Evolutionary conservation across 1,140 invertebrate genomes (phyloP), one percentile per base, ranked within the genome.

Genomic region (Dreissena rostriformis): DNA sequence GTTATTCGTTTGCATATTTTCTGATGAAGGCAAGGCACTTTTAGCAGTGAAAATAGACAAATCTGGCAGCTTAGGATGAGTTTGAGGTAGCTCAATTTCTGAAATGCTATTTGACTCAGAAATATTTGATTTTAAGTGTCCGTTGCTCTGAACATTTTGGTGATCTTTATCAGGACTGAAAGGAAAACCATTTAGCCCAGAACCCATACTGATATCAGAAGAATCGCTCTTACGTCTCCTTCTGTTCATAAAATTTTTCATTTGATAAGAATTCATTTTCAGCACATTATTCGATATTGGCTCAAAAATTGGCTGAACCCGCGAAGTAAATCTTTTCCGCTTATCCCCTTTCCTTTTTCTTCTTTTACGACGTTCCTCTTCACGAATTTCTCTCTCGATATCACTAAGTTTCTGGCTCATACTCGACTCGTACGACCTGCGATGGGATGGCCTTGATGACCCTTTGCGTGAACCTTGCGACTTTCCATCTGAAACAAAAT

Each of bases 371-470:
- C 73, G 74, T n/a, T 83, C 82, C 57, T 70, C 74, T 55, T 55
- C 71, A 10, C 73, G 63, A n/a, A 83, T 76, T 76, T 83, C 82
- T 51, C 74, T 49, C 19, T 83, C 82, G 49, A 83, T 71, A 53
- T 83, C 82, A 52, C 74, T 83, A 1, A 83, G 73, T 83, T 83
- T 83, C 28, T 77, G 82, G 68, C 82, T 83, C 82, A 83, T 83
- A 28, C 73, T 77, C 5, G 82, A 83, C 57, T 83, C 82, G 19
- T 76, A 76, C 11, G 82, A 83, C 49, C 66, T 57, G 57, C 82
- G 49, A 22, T 66, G 39, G 14, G 82, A 83, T n/a, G 73, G 57
- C 55, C 53, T 61, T 11, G 72, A 76, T 67, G 73, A 68, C 26
- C 15, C 39, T 68, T 61, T 29, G 61, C 29, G 73, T 26, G 79